Percentiles rank a stretch among this genome's conserved stretches.
These are phyloP conservation scores for Sinotaia quadrata DNA, from an alignment of 2,888 invertebrate species.

Conservation along the genomic window DNA sequence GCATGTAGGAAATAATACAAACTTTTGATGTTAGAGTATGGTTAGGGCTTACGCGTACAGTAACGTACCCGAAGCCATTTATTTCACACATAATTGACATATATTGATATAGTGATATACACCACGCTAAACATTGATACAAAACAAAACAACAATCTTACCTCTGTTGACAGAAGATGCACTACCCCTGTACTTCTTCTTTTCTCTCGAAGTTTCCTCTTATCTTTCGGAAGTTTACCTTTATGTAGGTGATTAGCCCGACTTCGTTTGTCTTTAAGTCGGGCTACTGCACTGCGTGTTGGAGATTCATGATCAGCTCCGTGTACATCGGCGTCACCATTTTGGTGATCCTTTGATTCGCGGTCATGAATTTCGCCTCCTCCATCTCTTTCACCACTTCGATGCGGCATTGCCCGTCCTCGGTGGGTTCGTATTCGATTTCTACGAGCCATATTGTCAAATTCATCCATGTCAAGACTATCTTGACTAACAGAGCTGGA, in stretches of 20 bases:
- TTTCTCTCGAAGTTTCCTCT: conserved; percentile 77
- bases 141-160: too few relatives aligned
- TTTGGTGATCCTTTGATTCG: conserved; percentile 41
- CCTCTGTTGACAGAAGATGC: conserved; percentile 77
- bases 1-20: too few relatives aligned
- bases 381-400: conserved; percentile 40
- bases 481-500: conserved; percentile 78
- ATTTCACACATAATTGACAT: too few relatives aligned
- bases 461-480: conserved; percentile 76
- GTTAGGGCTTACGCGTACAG: too few relatives aligned
- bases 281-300: conserved; percentile 66
- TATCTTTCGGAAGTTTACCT: conserved; percentile 76
- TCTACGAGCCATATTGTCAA: conserved; percentile 75
- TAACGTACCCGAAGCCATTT: too few relatives aligned
- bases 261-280: conserved; percentile 73
- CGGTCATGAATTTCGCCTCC: conserved; percentile 38
- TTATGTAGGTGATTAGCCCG: conserved; percentile 75
- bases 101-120: too few relatives aligned
- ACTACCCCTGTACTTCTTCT: conserved; percentile 77
- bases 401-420: conserved; percentile 69
- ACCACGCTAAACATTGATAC: too few relatives aligned
- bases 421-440: conserved; percentile 75
- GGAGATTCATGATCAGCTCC: conserved; percentile 69
- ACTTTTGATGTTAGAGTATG: too few relatives aligned
- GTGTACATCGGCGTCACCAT: conserved; percentile 37